Base-by-base conservation (phyloP, 2,113 vertebrate genomes). In the Dolichallabes microphthalmus region DNA sequence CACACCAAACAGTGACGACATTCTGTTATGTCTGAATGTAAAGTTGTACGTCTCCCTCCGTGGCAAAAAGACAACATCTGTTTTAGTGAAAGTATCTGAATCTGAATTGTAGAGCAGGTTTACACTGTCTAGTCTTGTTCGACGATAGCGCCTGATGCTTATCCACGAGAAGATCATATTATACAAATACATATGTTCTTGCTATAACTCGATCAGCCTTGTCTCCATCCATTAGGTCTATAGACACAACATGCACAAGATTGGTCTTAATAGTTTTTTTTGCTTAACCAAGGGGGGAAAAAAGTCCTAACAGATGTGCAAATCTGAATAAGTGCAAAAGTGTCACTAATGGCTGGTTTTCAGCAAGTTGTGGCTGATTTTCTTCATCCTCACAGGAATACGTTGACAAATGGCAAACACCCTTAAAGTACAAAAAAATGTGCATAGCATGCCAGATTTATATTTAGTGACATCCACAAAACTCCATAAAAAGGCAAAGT, bases 11-110 rank as follows among this genome's bases (percentile, higher is more conserved):
- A 27, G 30, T 20, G 14, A n/a, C 80, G 55, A 14, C 53, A 76
- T 52, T 61, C 22, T 85, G 71, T 82, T 17, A 32, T 45, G 39
- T 64, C 15, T 75, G 25, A 80, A 20, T 30, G 27, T 79, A 64
- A 77, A 60, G 20, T 9, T 85, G 58, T 74, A 17, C 32, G 27
- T 25, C 30, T 30, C 19, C 13, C 55, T 75, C 45, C 0, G 7
- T 19, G 71, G 57, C n/a, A 77, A 17, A 30, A 32, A 9, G 58
- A 63, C 64, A 64, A 66, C 73, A 80, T 87, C 77, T 87, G 82
- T 57, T 82, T 52, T 32, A 58, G 86, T 71, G 75, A 32, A 58
- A 80, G 25, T 30, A 32, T 71, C 63, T 50, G 53, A 58, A 32
- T 71, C 63, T 50, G 53, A 58, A 20, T 74, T 66, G 53, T 45